Conservation (phyloP, 1,140 invertebrate species). For the Eueides isabella region DNA sequence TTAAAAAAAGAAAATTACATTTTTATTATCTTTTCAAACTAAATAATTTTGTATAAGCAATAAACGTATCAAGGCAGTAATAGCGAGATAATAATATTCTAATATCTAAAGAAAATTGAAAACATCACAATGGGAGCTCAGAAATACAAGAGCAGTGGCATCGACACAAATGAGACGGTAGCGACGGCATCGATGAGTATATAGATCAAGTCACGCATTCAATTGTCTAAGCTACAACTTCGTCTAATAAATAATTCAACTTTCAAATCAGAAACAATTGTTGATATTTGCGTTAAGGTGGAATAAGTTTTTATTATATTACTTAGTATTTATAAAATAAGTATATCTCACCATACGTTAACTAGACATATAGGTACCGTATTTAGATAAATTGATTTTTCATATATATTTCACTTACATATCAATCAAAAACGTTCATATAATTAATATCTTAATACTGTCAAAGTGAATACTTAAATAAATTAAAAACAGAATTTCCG, state of each 20-base stretch:
- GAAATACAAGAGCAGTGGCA: constrained; percentile 32
- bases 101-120: constrained; percentile 35
- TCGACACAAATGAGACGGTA: constrained; percentile 27
- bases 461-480: background rate
- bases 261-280: constrained; percentile 15
- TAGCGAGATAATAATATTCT: constrained; percentile 19
- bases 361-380: no score
- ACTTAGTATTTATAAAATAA: no score
- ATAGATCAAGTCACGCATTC: constrained; percentile 58
- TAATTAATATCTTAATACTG: background rate
- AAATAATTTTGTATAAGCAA: constrained; percentile 3
- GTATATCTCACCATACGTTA: no score
- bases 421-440: no score
- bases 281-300: constrained; percentile 14
- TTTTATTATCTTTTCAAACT: background rate
- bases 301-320: no score
- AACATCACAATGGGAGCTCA: constrained; percentile 26
- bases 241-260: constrained; percentile 20
- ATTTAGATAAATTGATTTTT: no score
- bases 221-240: constrained; percentile 46
- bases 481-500: no score
- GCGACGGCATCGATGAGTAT: constrained; percentile 18
- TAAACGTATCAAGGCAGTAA: background rate
- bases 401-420: no score
- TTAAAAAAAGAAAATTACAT: background rate